Evolutionary conservation across 2,888 invertebrate genomes (phyloP), one percentile per base, ranked within the genome.

Genomic region (Alloscopus bannaensis): DNA sequence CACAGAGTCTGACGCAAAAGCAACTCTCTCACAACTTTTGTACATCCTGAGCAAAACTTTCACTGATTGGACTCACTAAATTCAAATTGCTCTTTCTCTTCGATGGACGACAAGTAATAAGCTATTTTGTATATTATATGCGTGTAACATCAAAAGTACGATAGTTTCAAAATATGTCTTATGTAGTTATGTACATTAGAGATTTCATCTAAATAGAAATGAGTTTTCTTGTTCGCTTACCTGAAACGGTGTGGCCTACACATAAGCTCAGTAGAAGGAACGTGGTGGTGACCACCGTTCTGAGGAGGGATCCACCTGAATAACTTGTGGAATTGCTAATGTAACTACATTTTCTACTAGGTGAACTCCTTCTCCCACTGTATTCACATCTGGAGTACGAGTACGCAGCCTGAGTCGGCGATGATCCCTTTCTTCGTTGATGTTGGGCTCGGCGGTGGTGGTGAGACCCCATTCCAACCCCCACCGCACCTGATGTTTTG

Each of bases 241-340:
- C 84, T 73, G 83, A 83, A 55, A 83, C 77, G 59, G 83, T 82
- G 75, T 83, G 80, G 45, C 82, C 79, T 60, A 84, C 83, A 71
- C 82, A 84, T 84, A 84, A 84, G 83, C 84, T 84, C 83, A 84
- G 66, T 18, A 83, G 57, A 47, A 84, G 84, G 71, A 84, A 83
- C 69, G 80, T 68, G 59, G 81, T 81, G 55, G 76, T 69, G 22
- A 77, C 60, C 42, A 77, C 2, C 28, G 69, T 77, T 40, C 62
- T 69, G 11, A 77, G 29, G 60, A 40, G 26, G 52, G 59, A 50
- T 20, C 65, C 66, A 40, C 76, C 59, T 28, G 42, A 66, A 31
- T 57, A 45, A 40, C 52, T 72, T 47, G 42, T 31, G 2, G 20
- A 22, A 29, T 16, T 11, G n/a, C 29, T 59, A 16, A 29, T n/a